Conservation (phyloP, 2,797 vertebrate genomes). For the Lacerta viridis region DNA sequence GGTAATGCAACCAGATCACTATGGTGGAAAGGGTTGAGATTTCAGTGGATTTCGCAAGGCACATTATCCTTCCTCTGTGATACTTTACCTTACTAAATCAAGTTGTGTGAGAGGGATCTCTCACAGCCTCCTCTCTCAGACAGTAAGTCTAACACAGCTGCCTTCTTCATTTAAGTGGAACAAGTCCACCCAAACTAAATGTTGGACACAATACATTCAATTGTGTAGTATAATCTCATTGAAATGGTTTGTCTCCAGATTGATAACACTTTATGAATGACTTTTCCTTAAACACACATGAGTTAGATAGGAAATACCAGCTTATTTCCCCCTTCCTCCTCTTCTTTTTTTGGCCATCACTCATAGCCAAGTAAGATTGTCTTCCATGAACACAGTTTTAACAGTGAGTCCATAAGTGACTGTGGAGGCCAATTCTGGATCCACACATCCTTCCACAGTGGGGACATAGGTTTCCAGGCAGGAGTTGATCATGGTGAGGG, state of each 20-base stretch:
- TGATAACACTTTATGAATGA: background rate
- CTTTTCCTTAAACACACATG: background rate
- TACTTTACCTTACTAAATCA: background rate
- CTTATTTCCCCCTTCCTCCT: too few relatives aligned
- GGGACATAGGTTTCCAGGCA: too few relatives aligned
- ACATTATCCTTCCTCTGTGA: background rate
- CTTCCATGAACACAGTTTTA: too few relatives aligned
- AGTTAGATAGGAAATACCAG: background rate
- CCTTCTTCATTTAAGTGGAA: too few relatives aligned
- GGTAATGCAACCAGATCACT: background rate
- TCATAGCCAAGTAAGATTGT: too few relatives aligned
- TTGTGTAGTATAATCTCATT: background rate
- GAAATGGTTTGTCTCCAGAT: background rate
- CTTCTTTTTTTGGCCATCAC: too few relatives aligned
- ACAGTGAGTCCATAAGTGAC: too few relatives aligned
- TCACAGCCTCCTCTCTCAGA: background rate
- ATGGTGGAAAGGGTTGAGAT: background rate
- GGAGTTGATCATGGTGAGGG: too few relatives aligned
- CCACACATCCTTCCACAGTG: too few relatives aligned
- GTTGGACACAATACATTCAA: background rate
- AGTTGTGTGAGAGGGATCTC: background rate
- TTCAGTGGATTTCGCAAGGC: background rate
- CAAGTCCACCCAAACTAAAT: too few relatives aligned
- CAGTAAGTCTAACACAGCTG: too few relatives aligned
- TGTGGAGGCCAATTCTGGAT: too few relatives aligned